Evolutionary conservation across 2,888 invertebrate species (phyloP), one percentile per base, ranked within the genome.

Genomic region (Phyllotreta striolata): DNA sequence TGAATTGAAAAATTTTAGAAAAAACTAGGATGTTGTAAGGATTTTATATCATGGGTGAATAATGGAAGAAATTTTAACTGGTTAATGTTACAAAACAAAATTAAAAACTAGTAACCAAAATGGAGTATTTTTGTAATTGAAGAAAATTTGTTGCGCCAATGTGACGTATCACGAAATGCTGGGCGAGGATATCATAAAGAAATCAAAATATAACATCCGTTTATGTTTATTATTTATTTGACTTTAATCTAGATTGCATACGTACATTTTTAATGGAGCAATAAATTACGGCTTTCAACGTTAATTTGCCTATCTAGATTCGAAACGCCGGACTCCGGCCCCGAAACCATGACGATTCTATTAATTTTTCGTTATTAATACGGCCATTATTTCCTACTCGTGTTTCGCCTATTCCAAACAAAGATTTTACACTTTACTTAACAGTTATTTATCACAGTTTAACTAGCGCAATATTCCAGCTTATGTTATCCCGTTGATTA

Each of bases 211-310:
- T 49, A 62, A 54, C 62, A 65, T 62, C 65, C 62, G 58, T 65
- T 65, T 65, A 46, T 24, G 35, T 65, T 49, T 57, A 64, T 54
- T 54, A 64, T 64, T 64, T 64, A 64, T 64, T 64, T 57, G 56
- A 58, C 62, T 38, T 43, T 47, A 54, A 65, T 65, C 65, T 65
- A 62, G 62, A 65, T 65, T 55, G 47, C 56, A 58, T 65, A 62
- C 62, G 60, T 57, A 51, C 40, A 65, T 65, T 62, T 54, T 47
- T 65, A 58, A 65, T 65, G 34, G 65, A 47, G 34, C 49, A 46
- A 57, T 62, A 54, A 65, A 65, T 65, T 41, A 65, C 43, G 37
- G 57, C 43, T 62, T 62, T 62, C 58, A 62, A 55, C 62, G 62
- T 38, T 55, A 65, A 65, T 62, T 55, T 62, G 39, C 41, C 57